phyloP scores from a whole-genome alignment of 2,113 vertebrate species.

The Shinisaurus crocodilurus region DNA sequence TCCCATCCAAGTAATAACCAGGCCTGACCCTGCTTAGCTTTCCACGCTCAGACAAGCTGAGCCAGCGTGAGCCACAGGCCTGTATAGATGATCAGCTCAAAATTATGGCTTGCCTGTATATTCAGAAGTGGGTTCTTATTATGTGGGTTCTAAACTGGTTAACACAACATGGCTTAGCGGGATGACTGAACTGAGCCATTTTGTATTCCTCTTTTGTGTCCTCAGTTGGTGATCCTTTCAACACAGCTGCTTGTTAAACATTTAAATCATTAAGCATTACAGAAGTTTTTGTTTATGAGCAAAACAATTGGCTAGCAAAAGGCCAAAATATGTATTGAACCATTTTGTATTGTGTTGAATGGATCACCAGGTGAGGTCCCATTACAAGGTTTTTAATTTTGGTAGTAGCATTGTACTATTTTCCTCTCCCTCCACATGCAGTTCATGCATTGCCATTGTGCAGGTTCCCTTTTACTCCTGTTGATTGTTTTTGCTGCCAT shows the following conservation, averaged over 20 bases:
- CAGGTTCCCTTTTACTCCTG: background rate
- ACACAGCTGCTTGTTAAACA: background rate
- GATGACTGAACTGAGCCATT: background rate
- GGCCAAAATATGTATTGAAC: background rate
- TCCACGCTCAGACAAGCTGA: too few species aligned
- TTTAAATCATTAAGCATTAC: background rate
- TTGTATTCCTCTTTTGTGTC: background rate
- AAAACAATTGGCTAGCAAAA: background rate
- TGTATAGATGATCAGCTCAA: background rate
- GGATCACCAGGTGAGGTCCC: background rate
- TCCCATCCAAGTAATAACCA: too few species aligned
- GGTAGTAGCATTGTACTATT: background rate
- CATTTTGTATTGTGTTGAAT: background rate
- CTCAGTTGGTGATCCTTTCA: background rate
- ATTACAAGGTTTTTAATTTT: background rate
- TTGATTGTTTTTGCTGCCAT: constrained; percentile 61
- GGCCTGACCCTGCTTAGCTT: too few species aligned
- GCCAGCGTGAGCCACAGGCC: too few species aligned
- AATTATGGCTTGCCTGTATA: background rate
- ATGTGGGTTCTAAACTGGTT: background rate
- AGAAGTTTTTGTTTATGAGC: background rate
- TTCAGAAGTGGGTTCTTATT: background rate
- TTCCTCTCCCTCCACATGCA: background rate
- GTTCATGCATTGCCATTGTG: background rate
- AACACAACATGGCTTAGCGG: background rate